A percentile compares a stretch with the other conserved stretches of the same genome.
These are phyloP conservation scores for Rhopalosiphum maidis DNA, from an alignment of 1,140 invertebrate species.

Conservation along the genomic window DNA sequence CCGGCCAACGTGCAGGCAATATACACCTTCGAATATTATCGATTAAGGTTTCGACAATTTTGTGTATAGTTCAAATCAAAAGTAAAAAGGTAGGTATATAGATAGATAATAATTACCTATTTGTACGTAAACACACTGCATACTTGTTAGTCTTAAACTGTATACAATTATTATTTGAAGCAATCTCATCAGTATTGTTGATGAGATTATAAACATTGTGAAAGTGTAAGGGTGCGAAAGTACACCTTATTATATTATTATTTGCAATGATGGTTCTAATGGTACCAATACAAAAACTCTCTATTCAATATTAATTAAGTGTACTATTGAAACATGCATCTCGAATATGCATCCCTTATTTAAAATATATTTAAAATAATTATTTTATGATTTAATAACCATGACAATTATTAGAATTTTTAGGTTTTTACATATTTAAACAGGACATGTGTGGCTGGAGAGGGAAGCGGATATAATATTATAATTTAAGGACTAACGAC, in stretches of 20 bases:
- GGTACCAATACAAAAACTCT: background rate
- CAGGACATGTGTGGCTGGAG: background rate
- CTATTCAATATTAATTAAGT: background rate
- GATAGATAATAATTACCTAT: background rate
- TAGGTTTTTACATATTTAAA: background rate
- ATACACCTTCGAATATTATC: background rate
- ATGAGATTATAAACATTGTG: background rate
- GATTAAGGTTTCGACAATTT: background rate
- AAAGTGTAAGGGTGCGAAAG: background rate
- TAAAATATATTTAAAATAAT: background rate
- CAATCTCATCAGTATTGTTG: background rate
- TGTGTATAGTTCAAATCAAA: background rate
- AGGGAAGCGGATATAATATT: background rate
- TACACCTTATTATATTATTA: background rate
- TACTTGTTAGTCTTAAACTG: background rate
- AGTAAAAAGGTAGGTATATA: background rate
- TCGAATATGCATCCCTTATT: background rate
- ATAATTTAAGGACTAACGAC: background rate
- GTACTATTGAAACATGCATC: background rate
- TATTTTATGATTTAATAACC: background rate
- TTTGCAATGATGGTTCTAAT: background rate
- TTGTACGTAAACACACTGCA: background rate
- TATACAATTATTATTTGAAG: background rate
- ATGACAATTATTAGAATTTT: background rate
- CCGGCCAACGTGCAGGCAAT: background rate